Percentiles rank a stretch among this genome's conserved stretches.
Conservation (phyloP, 2,888 invertebrate species). For the Agrenia bidenticulata region DNA sequence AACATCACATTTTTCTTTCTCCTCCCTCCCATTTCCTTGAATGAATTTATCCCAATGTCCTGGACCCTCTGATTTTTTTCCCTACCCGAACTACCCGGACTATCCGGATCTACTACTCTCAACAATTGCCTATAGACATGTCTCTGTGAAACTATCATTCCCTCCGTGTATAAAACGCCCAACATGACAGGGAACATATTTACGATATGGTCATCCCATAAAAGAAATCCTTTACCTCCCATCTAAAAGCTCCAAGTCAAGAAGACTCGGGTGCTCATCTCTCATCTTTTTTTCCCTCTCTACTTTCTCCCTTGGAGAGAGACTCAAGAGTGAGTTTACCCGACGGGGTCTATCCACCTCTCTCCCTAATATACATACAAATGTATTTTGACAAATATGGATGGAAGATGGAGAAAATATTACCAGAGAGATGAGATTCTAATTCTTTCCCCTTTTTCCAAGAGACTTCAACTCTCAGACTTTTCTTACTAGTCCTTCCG, state of each 20-base stretch:
- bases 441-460: constrained; percentile 38
- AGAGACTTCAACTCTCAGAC: constrained; percentile 28
- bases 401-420: constrained; percentile 43
- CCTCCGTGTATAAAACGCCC: no score
- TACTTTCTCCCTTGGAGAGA: neutral
- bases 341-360: neutral
- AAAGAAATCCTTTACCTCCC: neutral
- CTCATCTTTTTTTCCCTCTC: constrained; percentile 4
- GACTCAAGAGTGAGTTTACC: no score
- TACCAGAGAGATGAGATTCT: constrained; percentile 41
- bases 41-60: constrained; percentile 19
- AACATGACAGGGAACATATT: constrained; percentile 16
- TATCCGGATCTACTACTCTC: no score
- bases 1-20: neutral
- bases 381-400: constrained; percentile 12
- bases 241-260: no score
- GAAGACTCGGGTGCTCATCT: neutral
- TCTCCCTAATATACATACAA: neutral
- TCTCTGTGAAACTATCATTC: no score
- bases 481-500: constrained; percentile 38
- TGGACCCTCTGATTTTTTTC: constrained; percentile 1
- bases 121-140: no score
- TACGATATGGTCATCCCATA: constrained; percentile 23
- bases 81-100: neutral
- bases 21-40: neutral